Evolutionary conservation across 2,888 invertebrate genomes (phyloP).

Genomic region (Orchestes rusci): DNA sequence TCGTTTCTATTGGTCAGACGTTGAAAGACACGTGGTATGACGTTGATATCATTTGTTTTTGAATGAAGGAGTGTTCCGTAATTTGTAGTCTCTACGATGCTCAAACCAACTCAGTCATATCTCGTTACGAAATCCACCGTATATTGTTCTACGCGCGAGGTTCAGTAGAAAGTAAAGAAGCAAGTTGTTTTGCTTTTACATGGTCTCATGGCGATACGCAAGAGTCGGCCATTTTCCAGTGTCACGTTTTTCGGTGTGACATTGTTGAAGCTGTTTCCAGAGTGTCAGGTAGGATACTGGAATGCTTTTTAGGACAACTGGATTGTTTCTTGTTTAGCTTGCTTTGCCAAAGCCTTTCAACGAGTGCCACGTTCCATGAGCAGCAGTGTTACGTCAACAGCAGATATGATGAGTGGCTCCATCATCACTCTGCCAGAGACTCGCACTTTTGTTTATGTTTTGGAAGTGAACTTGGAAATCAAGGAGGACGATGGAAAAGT

Average conservation of each 20-base stretch:
- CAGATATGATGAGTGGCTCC: slow-evolving; percentile 47
- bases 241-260: slow-evolving; percentile 95
- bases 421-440: slow-evolving; percentile 57
- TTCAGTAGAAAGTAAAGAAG: slow-evolving; percentile 69
- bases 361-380: slow-evolving; percentile 78
- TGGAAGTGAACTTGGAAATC: slow-evolving; percentile 89
- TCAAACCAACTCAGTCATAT: slow-evolving; percentile 71
- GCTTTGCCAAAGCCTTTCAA: slow-evolving; percentile 93
- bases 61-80: neutral
- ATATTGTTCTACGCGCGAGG: slow-evolving; percentile 95
- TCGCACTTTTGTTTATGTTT: slow-evolving; percentile 67
- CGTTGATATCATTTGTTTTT: neutral
- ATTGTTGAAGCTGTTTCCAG: slow-evolving; percentile 85
- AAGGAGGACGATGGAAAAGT: slow-evolving; percentile 87
- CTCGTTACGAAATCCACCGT: slow-evolving; percentile 83
- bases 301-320: neutral
- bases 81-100: slow-evolving; percentile 71
- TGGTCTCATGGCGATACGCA: slow-evolving; percentile 90
- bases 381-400: slow-evolving; percentile 55
- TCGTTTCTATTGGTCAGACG: neutral
- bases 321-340: slow-evolving; percentile 52
- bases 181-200: slow-evolving; percentile 96
- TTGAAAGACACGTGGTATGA: neutral
- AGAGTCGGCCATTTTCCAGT: slow-evolving; percentile 87
- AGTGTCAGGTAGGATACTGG: slow-evolving; percentile 55